These are phyloP conservation scores for Benthosema pterotum DNA, from an alignment of 2,797 vertebrate species.

Conservation along the genomic window DNA sequence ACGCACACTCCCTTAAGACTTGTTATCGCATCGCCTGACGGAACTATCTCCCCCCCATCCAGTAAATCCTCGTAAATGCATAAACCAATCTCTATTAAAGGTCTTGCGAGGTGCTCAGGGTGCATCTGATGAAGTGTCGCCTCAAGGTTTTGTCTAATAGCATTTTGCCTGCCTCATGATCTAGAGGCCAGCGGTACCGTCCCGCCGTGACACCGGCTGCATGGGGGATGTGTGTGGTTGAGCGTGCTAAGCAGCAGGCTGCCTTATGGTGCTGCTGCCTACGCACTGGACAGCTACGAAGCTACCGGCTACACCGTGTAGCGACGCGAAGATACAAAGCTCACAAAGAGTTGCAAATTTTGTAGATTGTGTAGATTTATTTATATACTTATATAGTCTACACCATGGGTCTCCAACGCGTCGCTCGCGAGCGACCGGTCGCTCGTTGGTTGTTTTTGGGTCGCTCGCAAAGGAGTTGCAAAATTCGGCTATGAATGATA, in stretches of 20 bases:
- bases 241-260: conserved; percentile 52
- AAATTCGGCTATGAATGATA: too few relatives aligned
- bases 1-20: conserved; percentile 24
- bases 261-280: conserved; percentile 39
- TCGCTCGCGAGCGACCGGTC: too few relatives aligned
- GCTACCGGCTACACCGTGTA: too few relatives aligned
- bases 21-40: conserved; percentile 40
- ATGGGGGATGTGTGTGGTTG: conserved; percentile 2
- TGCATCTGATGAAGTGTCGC: conserved; percentile 43
- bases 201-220: conserved; percentile 30
- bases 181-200: conserved; percentile 45
- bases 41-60: conserved; percentile 43
- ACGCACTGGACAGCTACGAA: conserved; percentile 28
- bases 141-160: conserved; percentile 35
- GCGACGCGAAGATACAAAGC: too few relatives aligned
- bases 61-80: conserved; percentile 60
- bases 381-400: too few relatives aligned
- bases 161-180: conserved; percentile 36
- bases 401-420: too few relatives aligned
- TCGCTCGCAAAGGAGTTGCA: too few relatives aligned
- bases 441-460: too few relatives aligned
- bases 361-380: too few relatives aligned
- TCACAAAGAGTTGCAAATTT: too few relatives aligned
- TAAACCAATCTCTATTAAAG: conserved; percentile 60
- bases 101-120: conserved; percentile 36